Evolutionary conservation across 2,113 vertebrate genomes (phyloP).

Genomic region (Mesembrinibis cayennensis): DNA sequence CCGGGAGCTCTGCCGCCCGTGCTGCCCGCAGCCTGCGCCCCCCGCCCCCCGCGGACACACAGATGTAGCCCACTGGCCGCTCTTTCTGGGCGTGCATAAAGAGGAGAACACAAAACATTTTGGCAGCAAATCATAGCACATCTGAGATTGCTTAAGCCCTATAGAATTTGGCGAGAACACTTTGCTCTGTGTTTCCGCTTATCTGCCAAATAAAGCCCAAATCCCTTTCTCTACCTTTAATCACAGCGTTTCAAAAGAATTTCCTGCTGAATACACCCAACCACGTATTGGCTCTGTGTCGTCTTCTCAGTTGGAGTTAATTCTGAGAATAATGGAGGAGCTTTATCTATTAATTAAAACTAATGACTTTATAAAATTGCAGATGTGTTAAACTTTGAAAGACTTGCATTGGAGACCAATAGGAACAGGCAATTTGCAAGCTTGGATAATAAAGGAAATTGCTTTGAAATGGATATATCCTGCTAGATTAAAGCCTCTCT

Average conservation of each 20-base stretch:
- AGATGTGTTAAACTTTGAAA: slow-evolving; percentile 39
- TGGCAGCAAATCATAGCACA: background rate
- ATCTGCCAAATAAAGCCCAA: background rate
- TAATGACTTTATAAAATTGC: slow-evolving; percentile 59
- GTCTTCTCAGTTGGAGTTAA: slow-evolving; percentile 25
- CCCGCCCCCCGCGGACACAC: background rate
- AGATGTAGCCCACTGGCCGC: background rate
- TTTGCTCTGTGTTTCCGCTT: background rate
- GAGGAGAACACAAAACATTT: background rate
- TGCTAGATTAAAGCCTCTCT: background rate
- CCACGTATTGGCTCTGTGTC: background rate
- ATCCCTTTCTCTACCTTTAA: slow-evolving; percentile 14
- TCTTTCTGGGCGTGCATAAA: background rate
- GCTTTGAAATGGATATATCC: slow-evolving; percentile 9
- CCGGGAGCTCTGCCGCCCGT: background rate
- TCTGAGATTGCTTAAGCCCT: background rate
- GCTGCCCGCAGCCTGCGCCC: background rate
- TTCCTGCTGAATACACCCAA: background rate
- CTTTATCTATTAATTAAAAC: slow-evolving; percentile 69
- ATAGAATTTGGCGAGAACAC: background rate
- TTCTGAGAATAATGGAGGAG: slow-evolving; percentile 25
- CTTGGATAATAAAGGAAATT: slow-evolving; percentile 49
- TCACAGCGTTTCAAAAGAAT: background rate
- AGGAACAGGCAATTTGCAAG: slow-evolving; percentile 37
- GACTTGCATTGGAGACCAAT: background rate